These are phyloP conservation scores for Akabosia matsudoensis DNA, from an alignment of 1,140 invertebrate species.

Conservation along the genomic window DNA sequence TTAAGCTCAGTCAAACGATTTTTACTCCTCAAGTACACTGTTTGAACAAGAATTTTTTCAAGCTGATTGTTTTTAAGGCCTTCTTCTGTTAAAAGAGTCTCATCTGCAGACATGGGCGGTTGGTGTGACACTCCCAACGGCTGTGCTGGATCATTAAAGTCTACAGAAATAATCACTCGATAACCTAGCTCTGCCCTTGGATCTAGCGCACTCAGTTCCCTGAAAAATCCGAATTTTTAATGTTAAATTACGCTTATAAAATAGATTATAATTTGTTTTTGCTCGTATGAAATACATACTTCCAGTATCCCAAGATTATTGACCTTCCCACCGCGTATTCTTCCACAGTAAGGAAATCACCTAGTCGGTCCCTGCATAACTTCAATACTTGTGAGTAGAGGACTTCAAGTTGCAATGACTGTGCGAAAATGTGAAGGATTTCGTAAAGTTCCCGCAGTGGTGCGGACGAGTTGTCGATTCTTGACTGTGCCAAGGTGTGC, in stretches of 20 bases:
- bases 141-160: conserved; percentile 73
- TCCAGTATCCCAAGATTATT: conserved; percentile 91
- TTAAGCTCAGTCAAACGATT: conserved; percentile 78
- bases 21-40: conserved; percentile 86
- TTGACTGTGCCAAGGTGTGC: conserved; percentile 82
- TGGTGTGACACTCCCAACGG: conserved; percentile 82
- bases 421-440: conserved; percentile 89
- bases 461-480: conserved; percentile 75
- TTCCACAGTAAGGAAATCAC: conserved; percentile 86
- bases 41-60: conserved; percentile 78
- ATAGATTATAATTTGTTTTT: no score
- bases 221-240: neutral
- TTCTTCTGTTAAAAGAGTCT: conserved; percentile 47
- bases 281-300: conserved; percentile 56
- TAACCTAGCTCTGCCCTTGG: conserved; percentile 80
- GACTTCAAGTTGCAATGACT: conserved; percentile 90
- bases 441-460: conserved; percentile 80
- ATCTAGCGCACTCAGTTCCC: conserved; percentile 54
- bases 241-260: neutral
- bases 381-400: conserved; percentile 89
- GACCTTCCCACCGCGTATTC: conserved; percentile 85
- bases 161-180: conserved; percentile 81
- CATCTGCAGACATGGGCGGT: conserved; percentile 73
- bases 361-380: conserved; percentile 79
- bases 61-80: conserved; percentile 41